Percentiles rank a stretch among this genome's conserved stretches.
Evolutionary conservation across 2,113 vertebrate species (phyloP).

Genomic region (Micromys minutus): DNA sequence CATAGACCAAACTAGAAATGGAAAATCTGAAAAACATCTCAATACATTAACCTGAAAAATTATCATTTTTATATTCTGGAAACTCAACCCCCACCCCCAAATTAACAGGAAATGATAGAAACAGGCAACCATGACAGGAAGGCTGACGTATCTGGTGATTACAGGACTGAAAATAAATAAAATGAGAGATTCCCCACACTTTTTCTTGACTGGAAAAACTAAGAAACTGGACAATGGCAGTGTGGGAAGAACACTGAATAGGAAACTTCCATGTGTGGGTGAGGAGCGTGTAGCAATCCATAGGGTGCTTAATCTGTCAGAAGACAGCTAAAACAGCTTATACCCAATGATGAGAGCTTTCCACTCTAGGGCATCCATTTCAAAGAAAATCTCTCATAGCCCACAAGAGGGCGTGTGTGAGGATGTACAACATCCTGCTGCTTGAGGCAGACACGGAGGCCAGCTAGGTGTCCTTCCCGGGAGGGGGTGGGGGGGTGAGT

Average conservation of each 20-base stretch:
- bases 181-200: neutral
- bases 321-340: neutral
- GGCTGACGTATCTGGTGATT: neutral
- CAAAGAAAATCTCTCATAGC: neutral
- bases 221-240: neutral
- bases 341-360: neutral
- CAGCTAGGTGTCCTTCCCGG: neutral
- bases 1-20: slow-evolving; percentile 9
- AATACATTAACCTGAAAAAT: neutral
- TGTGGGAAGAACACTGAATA: neutral
- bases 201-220: slow-evolving; percentile 7
- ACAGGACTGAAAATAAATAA: slow-evolving; percentile 40
- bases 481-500: neutral
- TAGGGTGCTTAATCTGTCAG: neutral
- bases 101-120: neutral
- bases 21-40: slow-evolving; percentile 17
- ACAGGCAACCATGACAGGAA: slow-evolving; percentile 22
- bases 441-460: neutral
- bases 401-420: neutral
- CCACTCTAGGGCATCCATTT: neutral
- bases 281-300: neutral
- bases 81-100: slow-evolving; percentile 17
- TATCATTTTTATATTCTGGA: neutral
- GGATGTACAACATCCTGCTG: neutral
- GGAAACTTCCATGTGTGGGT: neutral